Base-by-base conservation (phyloP, 2,888 invertebrate species). In the Parnassius glacialis region DNA sequence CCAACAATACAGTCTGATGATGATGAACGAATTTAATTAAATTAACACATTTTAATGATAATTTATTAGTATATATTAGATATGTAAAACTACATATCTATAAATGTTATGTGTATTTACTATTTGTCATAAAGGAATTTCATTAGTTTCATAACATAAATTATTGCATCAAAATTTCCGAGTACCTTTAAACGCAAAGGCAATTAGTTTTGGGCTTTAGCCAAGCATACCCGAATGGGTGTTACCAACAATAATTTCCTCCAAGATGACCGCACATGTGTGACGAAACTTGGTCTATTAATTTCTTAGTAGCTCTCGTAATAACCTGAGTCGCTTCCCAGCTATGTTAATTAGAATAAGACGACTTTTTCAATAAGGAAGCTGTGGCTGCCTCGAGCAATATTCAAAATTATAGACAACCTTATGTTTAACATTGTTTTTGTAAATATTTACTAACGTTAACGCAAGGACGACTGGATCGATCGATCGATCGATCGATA, bases 201-300 rank as follows among this genome's bases (percentile, higher is more conserved):
- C 61, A 52, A 61, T 57, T 57, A 67, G 52, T 55, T 60, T 65
- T 57, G 64, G 58, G 50, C 57, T 60, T 65, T 55, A 63, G 58
- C 59, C 57, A 50, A 60, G 62, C 61, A 65, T 64, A 63, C 66
- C 48, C 65, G 70, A 65, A 65, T 64, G 71, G 69, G 78, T 74
- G 78, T 78, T 76, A 72, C 77, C 69, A 73, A 76, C 77, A 80
- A 81, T 81, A 72, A 80, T 85, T 82, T 81, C 78, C 77, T 78
- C 80, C 73, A 77, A 81, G 76, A 81, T 80, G 75, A 74, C 76
- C 77, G 78, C 78, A 71, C 80, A 75, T 74, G 71, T 73, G 80
- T 84, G 79, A 80, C 75, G 84, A 78, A 87, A 85, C 74, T 67
- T 73, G 66, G 67, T 74, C 80, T 80, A 84, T 84, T 84, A 84